A percentile compares a stretch with the other conserved stretches of the same genome.
Conservation (phyloP, 1,140 invertebrate species). For the Hypsibius dujardini region DNA sequence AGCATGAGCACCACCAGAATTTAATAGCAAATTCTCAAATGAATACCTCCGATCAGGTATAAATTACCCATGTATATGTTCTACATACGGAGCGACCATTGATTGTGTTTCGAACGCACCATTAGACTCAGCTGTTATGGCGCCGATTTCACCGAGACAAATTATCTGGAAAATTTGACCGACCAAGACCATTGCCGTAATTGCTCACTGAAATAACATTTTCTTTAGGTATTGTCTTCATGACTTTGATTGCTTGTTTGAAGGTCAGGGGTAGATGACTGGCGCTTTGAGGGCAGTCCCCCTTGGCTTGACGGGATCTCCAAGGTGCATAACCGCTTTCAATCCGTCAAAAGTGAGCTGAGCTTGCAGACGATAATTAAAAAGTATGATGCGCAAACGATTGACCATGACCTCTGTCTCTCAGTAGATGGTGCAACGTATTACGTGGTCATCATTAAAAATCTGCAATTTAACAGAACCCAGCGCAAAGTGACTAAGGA, state of each 20-base stretch:
- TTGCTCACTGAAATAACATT: not conserved
- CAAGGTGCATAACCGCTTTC: constrained; percentile 1
- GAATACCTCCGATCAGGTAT: constrained; percentile 6
- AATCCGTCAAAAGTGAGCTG: constrained; percentile 10
- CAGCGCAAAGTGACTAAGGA: not conserved
- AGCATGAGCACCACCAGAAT: no score
- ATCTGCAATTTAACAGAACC: not conserved
- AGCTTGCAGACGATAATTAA: constrained; percentile 5
- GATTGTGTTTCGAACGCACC: not conserved
- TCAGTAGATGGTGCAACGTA: not conserved
- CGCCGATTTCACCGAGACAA: not conserved
- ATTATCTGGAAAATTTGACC: not conserved
- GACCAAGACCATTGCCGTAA: not conserved
- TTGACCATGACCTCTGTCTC: no score
- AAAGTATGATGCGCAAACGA: not conserved
- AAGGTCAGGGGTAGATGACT: not conserved
- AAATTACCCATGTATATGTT: no score
- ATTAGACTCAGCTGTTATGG: not conserved
- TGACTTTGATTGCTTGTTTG: not conserved
- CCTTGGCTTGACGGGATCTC: constrained; percentile 8
- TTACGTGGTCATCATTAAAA: not conserved
- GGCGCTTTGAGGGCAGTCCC: constrained; percentile 2
- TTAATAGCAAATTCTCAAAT: not conserved
- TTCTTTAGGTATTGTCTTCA: no score
- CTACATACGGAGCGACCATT: no score